Conservation (phyloP, 2,113 vertebrate genomes). For the Anser cygnoides region DNA sequence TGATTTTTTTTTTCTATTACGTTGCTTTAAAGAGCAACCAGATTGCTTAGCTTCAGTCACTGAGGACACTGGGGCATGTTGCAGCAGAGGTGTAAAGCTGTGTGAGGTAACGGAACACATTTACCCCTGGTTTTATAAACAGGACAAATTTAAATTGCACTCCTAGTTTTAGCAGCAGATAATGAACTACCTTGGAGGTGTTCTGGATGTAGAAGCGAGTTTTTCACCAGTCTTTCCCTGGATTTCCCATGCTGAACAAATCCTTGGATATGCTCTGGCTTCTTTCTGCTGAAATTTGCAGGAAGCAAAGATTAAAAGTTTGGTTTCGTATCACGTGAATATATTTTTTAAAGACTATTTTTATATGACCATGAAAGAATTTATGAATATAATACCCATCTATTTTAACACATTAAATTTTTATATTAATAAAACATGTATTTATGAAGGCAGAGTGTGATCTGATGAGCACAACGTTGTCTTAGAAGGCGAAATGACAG, state of each 20-base stretch:
- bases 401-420: neutral
- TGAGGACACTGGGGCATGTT: neutral
- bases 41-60: neutral
- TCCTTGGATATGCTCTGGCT: neutral
- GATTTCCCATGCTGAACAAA: neutral
- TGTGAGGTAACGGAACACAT: neutral
- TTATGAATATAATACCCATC: neutral
- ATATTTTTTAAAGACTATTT: neutral
- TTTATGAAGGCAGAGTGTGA: neutral
- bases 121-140: neutral
- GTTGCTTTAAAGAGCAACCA: neutral
- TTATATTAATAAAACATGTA: neutral
- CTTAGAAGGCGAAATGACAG: neutral
- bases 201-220: neutral
- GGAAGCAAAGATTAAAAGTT: neutral
- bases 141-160: neutral
- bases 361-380: neutral
- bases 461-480: neutral
- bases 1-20: neutral
- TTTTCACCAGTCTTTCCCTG: neutral
- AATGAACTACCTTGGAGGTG: neutral
- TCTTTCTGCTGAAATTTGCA: neutral
- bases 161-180: no score
- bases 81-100: neutral
- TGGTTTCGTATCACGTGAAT: neutral